Evolutionary conservation across 2,888 invertebrate genomes (phyloP).

Genomic region (Eupithecia abbreviata): DNA sequence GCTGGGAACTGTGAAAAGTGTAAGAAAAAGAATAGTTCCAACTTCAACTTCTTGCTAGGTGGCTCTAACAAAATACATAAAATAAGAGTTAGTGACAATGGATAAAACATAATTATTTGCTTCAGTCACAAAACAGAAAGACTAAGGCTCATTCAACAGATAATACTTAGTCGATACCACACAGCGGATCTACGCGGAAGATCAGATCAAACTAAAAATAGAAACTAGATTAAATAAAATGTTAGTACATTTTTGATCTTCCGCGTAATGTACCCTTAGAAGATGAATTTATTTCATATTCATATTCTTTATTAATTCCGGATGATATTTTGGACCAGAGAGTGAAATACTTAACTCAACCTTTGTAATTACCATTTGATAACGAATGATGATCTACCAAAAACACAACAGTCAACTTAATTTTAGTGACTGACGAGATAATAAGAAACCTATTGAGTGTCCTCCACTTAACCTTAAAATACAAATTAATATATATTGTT

Average conservation of each 20-base stretch:
- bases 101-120: background rate
- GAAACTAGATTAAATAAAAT: too few relatives aligned
- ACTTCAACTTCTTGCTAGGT: too few relatives aligned
- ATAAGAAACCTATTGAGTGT: background rate
- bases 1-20: slow-evolving; percentile 90
- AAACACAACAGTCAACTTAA: background rate
- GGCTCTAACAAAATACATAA: background rate
- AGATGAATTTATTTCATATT: background rate
- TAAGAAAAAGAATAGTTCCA: slow-evolving; percentile 48
- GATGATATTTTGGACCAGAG: background rate
- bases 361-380: background rate
- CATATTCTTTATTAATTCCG: background rate
- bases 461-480: background rate
- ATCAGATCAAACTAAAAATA: too few relatives aligned
- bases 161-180: too few relatives aligned
- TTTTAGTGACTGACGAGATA: background rate
- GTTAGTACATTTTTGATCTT: too few relatives aligned
- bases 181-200: too few relatives aligned
- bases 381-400: background rate
- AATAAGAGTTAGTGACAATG: background rate
- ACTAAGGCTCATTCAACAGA: too few relatives aligned
- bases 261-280: too few relatives aligned
- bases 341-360: background rate
- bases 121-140: background rate
- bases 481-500: background rate